Evolutionary conservation across 2,888 invertebrate genomes (phyloP), one percentile per base, ranked within the genome.

Genomic region (Bombylius discolor): DNA sequence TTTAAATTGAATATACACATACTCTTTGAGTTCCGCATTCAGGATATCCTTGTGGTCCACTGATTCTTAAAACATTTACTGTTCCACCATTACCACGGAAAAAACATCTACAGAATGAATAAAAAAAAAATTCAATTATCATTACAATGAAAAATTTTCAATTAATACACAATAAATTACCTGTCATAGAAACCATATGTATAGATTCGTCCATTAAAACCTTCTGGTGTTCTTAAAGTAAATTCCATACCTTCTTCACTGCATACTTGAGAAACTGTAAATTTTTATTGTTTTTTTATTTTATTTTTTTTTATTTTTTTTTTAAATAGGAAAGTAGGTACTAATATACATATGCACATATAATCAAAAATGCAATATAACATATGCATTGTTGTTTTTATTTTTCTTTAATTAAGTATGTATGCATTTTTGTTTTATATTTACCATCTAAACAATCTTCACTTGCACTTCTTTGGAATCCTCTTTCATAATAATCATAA

Each of bases 211-310:
- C 93, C 93, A 62, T 87, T 82, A 71, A 93, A 94, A 11, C 88
- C 89, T 78, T 92, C 92, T 0, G 90, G 89, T 0, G 92, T 87
- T 59, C 87, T 79, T 53, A 94, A 77, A 0, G 90, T 91, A 68
- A 94, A 93, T 70, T 92, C 92, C 92, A 94, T 94, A 2, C 92
- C 93, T 68, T 93, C 92, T 75, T 92, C 91, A 66, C 88, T 91
- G 72, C 93, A 93, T 2, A 89, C 85, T 80, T 93, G 92, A 53
- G 87, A 87, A 53, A 93, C 92, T 92, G 50, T 66, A 56, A 64
- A 70, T 23, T 23, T 23, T 23, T 23, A 23, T 67, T 23, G 23
- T 23, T 23, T 23, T 23, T 23, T 23, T 23, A n/a, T 23, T 23
- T 23, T 23, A 23, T 67, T 23, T 1, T 23, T 23, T 23, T 23